Evolutionary conservation across 2,888 invertebrate species (phyloP), one percentile per base, ranked within the genome.

Genomic region (Hetaerina titia): DNA sequence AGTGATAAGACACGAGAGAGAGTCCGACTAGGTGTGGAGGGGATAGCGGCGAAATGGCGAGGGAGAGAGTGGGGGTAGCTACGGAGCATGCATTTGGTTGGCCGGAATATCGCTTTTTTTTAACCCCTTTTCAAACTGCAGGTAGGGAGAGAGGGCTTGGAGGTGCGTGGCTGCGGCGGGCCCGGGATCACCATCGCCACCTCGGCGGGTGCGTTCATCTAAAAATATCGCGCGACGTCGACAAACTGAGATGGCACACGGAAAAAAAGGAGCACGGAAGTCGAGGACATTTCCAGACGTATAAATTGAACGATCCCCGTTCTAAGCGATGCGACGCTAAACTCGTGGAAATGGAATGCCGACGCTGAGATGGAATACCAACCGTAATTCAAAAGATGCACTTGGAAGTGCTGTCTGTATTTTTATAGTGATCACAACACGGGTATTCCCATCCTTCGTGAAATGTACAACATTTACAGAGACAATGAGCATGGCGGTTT

Each of bases 91-190:
- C 92, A 92, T 92, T 92, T 69, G 92, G 92, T 92, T 92, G 92
- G 92, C 92, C 92, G 92, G 92, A 92, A 92, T 74, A 64, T 90
- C 92, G n/a, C 56, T 92, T 92, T 92, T 90, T 90, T 92, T 69
- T 69, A 92, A 69, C 92, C 92, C 92, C 92, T 92, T 92, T 92
- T 69, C 92, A 64, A 63, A 92, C 64, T 92, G 92, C 92, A 92
- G 92, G 92, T 92, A 92, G 92, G 92, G 92, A 57, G 17, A 25
- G 89, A 56, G 58, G 45, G 89, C 45, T 57, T 58, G 58, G 89
- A 89, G 89, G 89, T 89, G 89, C 58, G 89, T 22, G 89, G 89
- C 89, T 89, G 89, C 89, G 89, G 89, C 64, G 92, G 69, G 17
- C 92, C 92, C 92, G 92, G 92, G 92, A 89, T 89, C 89, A 56